phyloP scores from a whole-genome alignment of 2,797 vertebrate genomes.

The Microhierax caerulescens region DNA sequence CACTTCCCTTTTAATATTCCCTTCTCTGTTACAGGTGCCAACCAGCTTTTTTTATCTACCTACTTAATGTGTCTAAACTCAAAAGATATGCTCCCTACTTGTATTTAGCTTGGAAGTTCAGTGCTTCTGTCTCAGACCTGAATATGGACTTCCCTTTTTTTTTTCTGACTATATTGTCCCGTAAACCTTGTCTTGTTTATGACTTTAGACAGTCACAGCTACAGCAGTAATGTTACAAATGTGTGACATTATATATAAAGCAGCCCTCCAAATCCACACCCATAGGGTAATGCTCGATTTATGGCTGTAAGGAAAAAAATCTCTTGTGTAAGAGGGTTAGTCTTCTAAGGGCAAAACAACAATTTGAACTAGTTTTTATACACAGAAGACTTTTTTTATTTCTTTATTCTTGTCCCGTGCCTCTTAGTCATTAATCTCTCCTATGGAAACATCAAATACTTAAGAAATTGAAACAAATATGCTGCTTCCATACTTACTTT shows the following conservation, averaged over 20 bases:
- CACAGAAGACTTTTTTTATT: not conserved
- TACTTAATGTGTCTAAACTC: not conserved
- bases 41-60: not conserved
- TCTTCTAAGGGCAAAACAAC: not conserved
- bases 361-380: not conserved
- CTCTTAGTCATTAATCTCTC: constrained; percentile 26
- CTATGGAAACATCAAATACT: constrained; percentile 11
- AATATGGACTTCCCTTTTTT: not conserved
- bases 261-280: not conserved
- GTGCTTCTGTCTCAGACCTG: not conserved
- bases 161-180: not conserved
- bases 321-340: not conserved
- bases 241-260: not conserved
- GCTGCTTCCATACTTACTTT: constrained; percentile 2
- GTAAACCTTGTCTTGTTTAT: not conserved
- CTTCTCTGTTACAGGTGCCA: not conserved
- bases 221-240: not conserved
- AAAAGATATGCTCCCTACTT: not conserved
- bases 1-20: not conserved
- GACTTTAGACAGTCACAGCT: not conserved
- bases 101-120: not conserved
- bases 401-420: not conserved
- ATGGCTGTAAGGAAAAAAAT: not conserved
- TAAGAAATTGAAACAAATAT: constrained; percentile 50
- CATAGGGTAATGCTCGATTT: not conserved